phyloP scores from a whole-genome alignment of 2,888 invertebrate genomes.

The Cryptops parisi region DNA sequence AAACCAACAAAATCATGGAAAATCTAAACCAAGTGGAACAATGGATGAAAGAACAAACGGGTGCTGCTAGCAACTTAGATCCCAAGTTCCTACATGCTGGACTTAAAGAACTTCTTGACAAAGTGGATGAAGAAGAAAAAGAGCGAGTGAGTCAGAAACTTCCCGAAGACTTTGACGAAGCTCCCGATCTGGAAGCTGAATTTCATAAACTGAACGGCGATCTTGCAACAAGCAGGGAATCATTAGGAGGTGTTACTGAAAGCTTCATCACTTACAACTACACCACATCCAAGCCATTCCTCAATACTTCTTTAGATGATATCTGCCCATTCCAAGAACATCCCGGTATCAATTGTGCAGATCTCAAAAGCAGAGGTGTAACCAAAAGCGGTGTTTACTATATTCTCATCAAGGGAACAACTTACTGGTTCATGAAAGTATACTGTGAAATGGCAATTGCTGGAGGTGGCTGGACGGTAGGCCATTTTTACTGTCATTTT shows the following conservation, averaged over 20 bases:
- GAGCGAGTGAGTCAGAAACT: constrained; percentile 6
- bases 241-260: too few species aligned
- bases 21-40: constrained; percentile 75
- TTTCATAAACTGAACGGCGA: neutral
- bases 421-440: constrained; percentile 84
- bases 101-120: constrained; percentile 16
- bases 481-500: constrained; percentile 25
- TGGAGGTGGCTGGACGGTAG: constrained; percentile 88
- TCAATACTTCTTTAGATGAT: constrained; percentile 1
- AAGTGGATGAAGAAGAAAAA: constrained; percentile 9
- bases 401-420: constrained; percentile 75
- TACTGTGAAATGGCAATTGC: constrained; percentile 77
- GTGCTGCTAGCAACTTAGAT: constrained; percentile 11
- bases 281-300: neutral
- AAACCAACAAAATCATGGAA: constrained; percentile 73
- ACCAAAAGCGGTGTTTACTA: constrained; percentile 75
- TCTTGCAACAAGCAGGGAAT: neutral
- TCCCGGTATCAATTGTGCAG: constrained; percentile 66
- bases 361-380: constrained; percentile 71
- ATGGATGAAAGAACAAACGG: constrained; percentile 66
- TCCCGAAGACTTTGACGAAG: constrained; percentile 1
- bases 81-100: constrained; percentile 13
- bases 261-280: neutral
- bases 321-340: constrained; percentile 17
- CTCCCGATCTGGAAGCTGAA: neutral